Percentiles rank a stretch among this genome's conserved stretches.
phyloP scores from a whole-genome alignment of 2,797 vertebrate species.

The Myotis daubentonii region DNA sequence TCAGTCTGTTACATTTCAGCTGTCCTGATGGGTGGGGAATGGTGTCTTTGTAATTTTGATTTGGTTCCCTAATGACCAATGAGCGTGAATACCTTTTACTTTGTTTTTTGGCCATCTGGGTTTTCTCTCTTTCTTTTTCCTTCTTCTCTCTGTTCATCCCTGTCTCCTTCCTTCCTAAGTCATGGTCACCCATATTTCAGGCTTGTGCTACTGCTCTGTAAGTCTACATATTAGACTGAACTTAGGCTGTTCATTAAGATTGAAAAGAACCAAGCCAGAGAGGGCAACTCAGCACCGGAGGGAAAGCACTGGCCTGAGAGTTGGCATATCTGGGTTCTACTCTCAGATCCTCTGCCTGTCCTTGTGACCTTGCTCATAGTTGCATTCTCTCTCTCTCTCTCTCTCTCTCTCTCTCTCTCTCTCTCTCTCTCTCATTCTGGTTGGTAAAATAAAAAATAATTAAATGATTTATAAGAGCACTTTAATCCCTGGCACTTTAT shows the following conservation, averaged over 20 bases:
- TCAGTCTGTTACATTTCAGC: not conserved
- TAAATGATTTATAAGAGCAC: not conserved
- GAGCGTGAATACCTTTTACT: not conserved
- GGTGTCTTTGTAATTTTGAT: not conserved
- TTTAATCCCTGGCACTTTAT: not conserved
- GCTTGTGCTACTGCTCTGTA: not conserved
- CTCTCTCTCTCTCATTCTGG: not conserved
- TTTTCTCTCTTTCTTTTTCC: not conserved
- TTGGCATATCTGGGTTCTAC: not conserved
- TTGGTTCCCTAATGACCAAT: not conserved
- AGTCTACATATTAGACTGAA: not conserved
- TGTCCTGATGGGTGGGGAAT: not conserved
- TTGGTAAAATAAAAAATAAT: conserved; percentile 2
- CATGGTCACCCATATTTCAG: not conserved
- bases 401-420: not conserved
- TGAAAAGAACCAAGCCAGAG: not conserved
- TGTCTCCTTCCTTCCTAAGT: not conserved
- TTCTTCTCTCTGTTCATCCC: not conserved
- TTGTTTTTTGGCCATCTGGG: not conserved
- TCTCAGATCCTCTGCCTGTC: not conserved
- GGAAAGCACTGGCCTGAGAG: not conserved
- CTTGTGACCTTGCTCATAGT: not conserved
- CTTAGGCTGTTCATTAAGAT: not conserved
- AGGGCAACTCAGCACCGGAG: not conserved
- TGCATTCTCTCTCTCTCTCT: not conserved